A percentile compares a stretch with the other conserved stretches of the same genome.
phyloP scores from a whole-genome alignment of 1,140 invertebrate genomes.

The Anadara kagoshimensis region DNA sequence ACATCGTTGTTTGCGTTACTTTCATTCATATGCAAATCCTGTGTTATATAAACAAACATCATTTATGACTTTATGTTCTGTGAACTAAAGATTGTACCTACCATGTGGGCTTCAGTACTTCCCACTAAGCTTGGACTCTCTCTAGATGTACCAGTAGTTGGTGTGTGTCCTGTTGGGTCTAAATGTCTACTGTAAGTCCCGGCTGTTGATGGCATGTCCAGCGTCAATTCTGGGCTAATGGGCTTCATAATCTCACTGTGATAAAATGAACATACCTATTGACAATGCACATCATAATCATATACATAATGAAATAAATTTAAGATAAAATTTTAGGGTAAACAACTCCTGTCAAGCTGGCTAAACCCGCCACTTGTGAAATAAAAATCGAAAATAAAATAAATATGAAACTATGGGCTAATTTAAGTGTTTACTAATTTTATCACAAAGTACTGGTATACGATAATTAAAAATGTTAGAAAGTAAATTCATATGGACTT shows the following conservation, averaged over 20 bases:
- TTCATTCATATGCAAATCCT: too few relatives aligned
- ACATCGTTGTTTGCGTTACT: too few relatives aligned
- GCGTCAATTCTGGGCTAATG: constrained; percentile 44
- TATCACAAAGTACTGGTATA: too few relatives aligned
- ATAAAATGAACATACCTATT: not conserved
- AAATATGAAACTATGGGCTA: too few relatives aligned
- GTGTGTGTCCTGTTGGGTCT: constrained; percentile 26
- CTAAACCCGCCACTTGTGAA: not conserved
- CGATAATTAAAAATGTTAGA: too few relatives aligned
- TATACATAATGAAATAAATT: not conserved
- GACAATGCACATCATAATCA: not conserved
- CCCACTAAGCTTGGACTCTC: constrained; percentile 48
- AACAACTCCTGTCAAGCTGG: not conserved
- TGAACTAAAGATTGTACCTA: constrained; percentile 5
- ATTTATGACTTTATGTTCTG: too few relatives aligned
- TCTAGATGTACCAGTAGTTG: constrained; percentile 36
- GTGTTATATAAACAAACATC: too few relatives aligned
- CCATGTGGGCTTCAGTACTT: constrained; percentile 55
- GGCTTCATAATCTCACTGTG: constrained; percentile 52
- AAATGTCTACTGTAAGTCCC: constrained; percentile 19
- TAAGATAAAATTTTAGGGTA: not conserved
- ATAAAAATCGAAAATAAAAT: not conserved
- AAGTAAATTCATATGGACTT: too few relatives aligned
- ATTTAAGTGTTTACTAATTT: too few relatives aligned
- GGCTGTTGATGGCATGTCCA: constrained; percentile 40